phyloP scores from a whole-genome alignment of 2,888 invertebrate species.

The Euphydryas editha region DNA sequence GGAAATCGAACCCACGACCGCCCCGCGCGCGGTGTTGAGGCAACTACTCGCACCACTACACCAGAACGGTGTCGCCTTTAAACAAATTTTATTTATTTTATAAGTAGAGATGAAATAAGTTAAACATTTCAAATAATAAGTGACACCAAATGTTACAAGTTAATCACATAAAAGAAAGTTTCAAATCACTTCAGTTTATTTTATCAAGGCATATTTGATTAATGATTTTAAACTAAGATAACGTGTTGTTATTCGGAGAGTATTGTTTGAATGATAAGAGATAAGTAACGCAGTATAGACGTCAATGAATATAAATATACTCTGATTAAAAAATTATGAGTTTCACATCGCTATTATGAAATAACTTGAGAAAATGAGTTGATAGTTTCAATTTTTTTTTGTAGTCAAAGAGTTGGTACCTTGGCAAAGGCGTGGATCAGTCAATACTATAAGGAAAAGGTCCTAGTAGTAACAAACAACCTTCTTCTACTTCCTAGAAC shows the following conservation, averaged over 20 bases:
- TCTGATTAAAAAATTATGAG: background rate
- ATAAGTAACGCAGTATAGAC: background rate
- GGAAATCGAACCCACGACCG: too few relatives aligned
- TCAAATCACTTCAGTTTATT: background rate
- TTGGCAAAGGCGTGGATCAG: too few relatives aligned
- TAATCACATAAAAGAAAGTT: background rate
- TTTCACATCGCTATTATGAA: background rate
- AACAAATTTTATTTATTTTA: too few relatives aligned
- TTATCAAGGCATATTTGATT: constrained; percentile 5
- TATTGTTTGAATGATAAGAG: constrained; percentile 6
- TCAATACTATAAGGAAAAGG: too few relatives aligned
- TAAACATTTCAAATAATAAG: background rate
- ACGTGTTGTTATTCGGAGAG: background rate
- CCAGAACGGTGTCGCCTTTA: too few relatives aligned
- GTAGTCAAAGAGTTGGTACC: too few relatives aligned
- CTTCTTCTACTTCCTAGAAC: too few relatives aligned
- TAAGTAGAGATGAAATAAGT: too few relatives aligned
- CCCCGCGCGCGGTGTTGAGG: too few relatives aligned
- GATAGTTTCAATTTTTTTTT: too few relatives aligned
- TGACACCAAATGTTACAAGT: background rate
- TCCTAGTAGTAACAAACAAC: too few relatives aligned
- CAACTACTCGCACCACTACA: too few relatives aligned
- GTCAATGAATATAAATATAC: background rate
- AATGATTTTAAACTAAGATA: constrained; percentile 15
- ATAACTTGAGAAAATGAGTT: background rate